Evolutionary conservation across 2,113 vertebrate genomes (phyloP), one percentile per base, ranked within the genome.

Genomic region (Nematolebias whitei): DNA sequence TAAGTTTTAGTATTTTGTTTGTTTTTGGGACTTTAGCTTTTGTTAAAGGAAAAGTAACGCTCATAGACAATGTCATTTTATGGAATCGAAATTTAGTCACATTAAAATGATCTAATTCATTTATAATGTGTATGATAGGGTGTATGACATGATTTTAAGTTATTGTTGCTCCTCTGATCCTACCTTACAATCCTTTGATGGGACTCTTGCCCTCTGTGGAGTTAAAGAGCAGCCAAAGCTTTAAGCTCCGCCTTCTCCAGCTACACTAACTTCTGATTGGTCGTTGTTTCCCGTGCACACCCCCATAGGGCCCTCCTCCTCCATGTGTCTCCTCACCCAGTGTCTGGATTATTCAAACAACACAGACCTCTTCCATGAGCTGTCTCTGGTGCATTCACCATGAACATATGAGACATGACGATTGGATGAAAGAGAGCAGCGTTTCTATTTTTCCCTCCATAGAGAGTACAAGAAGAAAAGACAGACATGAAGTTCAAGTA

Each of bases 401-500:
- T 40, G 66, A 60, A 40, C 26, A 24, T 51, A 70, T 70, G 52
- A 79, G 48, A 79, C 59, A 82, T 63, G 68, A 64, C 85, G 82
- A 83, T 76, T 80, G 74, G 53, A 19, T 85, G 82, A 87, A 69
- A 41, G 53, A 38, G 50, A 68, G 22, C 63, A 63, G 71, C 5
- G 52, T 47, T 77, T 60, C 49, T 64, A 74, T 74, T 70, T 13
- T 13, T 16, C 52, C 55, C n/a, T 26, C 16, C 60, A 39, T 56
- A 71, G 38, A 67, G n/a, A 59, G 40, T 22, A 71, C 51, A 45
- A 49, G 54, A 52, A 43, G 55, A 62, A 63, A 55, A 43, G 73
- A 60, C 74, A n/a, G n/a, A n/a, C 84, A 90, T 92, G 90, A 83
- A 84, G 70, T 19, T 68, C 1, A 84, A 79, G 91, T 92, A 89